These are phyloP conservation scores for Mastomys natalensis DNA, from an alignment of 2,113 vertebrate genomes.

Conservation along the genomic window DNA sequence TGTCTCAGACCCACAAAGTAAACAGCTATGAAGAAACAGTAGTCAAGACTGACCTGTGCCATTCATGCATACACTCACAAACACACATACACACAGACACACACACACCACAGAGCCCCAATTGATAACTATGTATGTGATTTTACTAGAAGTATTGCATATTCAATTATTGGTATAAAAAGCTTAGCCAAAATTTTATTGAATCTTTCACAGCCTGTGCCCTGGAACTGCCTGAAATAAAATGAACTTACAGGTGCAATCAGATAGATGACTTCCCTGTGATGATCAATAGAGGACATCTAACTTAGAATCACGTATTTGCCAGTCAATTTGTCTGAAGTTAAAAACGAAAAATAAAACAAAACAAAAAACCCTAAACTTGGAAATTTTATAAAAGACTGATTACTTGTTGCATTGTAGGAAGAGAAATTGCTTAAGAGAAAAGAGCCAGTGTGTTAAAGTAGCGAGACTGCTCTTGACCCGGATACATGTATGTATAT, in stretches of 20 bases:
- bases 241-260: background rate
- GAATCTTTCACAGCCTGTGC: background rate
- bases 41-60: background rate
- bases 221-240: background rate
- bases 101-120: background rate
- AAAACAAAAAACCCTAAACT: background rate
- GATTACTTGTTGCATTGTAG: background rate
- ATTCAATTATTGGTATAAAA: background rate
- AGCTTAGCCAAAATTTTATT: background rate
- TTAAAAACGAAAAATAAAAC: background rate
- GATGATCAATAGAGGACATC: background rate
- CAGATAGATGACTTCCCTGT: background rate
- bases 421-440: background rate
- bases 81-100: background rate
- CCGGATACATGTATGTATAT: fast-evolving
- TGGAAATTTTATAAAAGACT: background rate
- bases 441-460: background rate
- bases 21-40: background rate
- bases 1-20: background rate
- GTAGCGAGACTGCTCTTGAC: background rate
- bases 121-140: background rate
- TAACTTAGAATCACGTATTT: background rate
- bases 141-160: background rate
- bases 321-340: background rate
- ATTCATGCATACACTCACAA: background rate